Percentiles rank a stretch among this genome's conserved stretches.
These are phyloP conservation scores for Drosophila flavopinicola DNA, from an alignment of 2,888 invertebrate genomes.

Conservation along the genomic window DNA sequence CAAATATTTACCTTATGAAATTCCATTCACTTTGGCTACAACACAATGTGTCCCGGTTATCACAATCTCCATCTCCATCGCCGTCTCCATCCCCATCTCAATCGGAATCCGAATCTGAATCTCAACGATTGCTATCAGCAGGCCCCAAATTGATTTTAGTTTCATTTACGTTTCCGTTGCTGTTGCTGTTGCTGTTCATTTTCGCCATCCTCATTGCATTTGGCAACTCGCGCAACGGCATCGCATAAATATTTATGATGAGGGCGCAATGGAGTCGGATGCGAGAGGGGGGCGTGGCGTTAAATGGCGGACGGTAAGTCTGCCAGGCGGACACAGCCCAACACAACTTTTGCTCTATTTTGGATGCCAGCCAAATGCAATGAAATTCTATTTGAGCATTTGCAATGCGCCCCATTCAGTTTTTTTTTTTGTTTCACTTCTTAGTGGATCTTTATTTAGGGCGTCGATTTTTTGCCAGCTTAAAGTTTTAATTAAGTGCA, in stretches of 20 bases:
- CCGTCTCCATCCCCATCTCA: too few relatives aligned
- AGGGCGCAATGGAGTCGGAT: constrained; percentile 10
- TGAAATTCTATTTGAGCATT: constrained; percentile 75
- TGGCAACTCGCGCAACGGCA: constrained; percentile 51
- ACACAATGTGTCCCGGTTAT: constrained; percentile 42
- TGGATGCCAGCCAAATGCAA: constrained; percentile 71
- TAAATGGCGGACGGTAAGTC: constrained; percentile 38
- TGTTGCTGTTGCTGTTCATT: constrained; percentile 55
- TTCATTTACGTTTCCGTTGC: constrained; percentile 74
- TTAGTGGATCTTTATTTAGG: constrained; percentile 46
- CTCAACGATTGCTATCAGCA: constrained; percentile 67
- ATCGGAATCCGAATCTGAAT: too few relatives aligned
- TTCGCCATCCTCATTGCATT: constrained; percentile 53
- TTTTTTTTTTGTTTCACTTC: constrained; percentile 8
- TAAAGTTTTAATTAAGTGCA: constrained; percentile 77
- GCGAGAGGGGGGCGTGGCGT: constrained; percentile 30
- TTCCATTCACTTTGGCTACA: constrained; percentile 40
- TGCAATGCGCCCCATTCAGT: constrained; percentile 48
- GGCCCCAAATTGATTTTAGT: constrained; percentile 75
- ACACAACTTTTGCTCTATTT: constrained; percentile 40
- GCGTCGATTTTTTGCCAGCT: constrained; percentile 30
- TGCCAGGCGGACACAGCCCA: constrained; percentile 5
- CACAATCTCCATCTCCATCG: too few relatives aligned
- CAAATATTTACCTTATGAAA: constrained; percentile 64
- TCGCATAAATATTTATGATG: constrained; percentile 75